Base-by-base conservation (phyloP, 2,888 invertebrate genomes). In the Pseudococcus jackbeardsleyi region DNA sequence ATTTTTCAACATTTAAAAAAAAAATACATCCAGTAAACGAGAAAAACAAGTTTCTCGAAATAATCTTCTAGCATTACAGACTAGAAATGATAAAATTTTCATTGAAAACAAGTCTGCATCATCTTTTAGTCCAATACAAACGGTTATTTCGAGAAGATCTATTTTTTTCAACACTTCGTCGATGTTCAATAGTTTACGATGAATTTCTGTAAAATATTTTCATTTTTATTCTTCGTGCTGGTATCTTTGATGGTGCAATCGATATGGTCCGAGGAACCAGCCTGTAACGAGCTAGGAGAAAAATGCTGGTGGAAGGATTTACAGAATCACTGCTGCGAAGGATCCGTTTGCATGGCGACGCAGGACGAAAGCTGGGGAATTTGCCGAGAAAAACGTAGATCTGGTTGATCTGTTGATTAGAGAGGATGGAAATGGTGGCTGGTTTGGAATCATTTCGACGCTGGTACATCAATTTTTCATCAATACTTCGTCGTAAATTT, bases 271-370 rank as follows among this genome's bases (percentile, higher is more conserved):
- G 59, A 59, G 19, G 59, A 59, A 15, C 17, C 50, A 50, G 59
- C 7, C n/a, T 59, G 59, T 19, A 59, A 59, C 59, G 19, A 59
- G 7, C 19, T 59, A 0, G 59, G 59, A n/a, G 59, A 59, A 1
- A 59, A 59, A 59, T 59, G 59, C 19, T 59, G 59, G 59, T 59
- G 59, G 59, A 59, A 59, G 19, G 59, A 59, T 59, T 19, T 59
- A 9, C 59, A 59, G 19, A 59, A 59, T 19, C 59, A 59, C 9
- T 59, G 59, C 59, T 59, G 59, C 59, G 59, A 59, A 59, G 59
- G 59, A 19, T 59, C 19, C 19, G 59, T 59, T 59, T 59, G 59
- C 19, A 59, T 59, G 59, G 59, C 59, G 19, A 59, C 59, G n/a
- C 59, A 59, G 19, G 59, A 59, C 7, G 59, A 59, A 59, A 59